Evolutionary conservation across 2,113 vertebrate species (phyloP).

Genomic region (Equus przewalskii): DNA sequence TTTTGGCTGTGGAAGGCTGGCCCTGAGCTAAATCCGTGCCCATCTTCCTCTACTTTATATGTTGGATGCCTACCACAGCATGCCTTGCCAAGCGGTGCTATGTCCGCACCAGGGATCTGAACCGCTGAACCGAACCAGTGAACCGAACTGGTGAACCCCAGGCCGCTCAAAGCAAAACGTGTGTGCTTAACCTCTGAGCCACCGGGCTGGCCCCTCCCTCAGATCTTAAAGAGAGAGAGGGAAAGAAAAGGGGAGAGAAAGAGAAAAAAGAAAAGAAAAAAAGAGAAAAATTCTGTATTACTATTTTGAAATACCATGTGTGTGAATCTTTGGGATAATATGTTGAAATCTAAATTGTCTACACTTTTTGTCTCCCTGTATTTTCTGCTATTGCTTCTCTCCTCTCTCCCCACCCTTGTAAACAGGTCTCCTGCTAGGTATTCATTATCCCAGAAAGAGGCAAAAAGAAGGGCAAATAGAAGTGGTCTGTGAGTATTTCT

Average conservation of each 20-base stretch:
- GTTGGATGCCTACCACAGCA: too few relatives aligned
- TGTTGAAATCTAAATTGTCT: constrained; percentile 43
- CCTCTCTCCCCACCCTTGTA: not conserved
- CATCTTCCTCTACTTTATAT: too few relatives aligned
- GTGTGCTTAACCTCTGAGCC: too few relatives aligned
- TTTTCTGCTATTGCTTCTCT: constrained; percentile 12
- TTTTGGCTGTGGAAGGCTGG: too few relatives aligned
- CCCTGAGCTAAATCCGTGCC: too few relatives aligned
- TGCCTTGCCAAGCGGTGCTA: too few relatives aligned
- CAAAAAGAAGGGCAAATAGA: not conserved
- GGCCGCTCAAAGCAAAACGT: too few relatives aligned
- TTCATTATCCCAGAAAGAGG: not conserved
- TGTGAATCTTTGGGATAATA: constrained; percentile 12
- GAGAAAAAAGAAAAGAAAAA: not conserved
- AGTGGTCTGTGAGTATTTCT: not conserved
- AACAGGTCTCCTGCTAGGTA: not conserved
- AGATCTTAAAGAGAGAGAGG: not conserved
- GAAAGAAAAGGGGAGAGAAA: not conserved
- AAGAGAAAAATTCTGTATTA: not conserved
- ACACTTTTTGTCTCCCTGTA: not conserved
- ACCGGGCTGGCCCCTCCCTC: not conserved
- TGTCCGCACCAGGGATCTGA: too few relatives aligned
- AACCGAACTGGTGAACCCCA: too few relatives aligned
- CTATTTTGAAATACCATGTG: not conserved
- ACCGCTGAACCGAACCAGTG: too few relatives aligned